These are phyloP conservation scores for Nephrocerus scutellatus DNA, from an alignment of 2,888 invertebrate genomes.

Conservation along the genomic window DNA sequence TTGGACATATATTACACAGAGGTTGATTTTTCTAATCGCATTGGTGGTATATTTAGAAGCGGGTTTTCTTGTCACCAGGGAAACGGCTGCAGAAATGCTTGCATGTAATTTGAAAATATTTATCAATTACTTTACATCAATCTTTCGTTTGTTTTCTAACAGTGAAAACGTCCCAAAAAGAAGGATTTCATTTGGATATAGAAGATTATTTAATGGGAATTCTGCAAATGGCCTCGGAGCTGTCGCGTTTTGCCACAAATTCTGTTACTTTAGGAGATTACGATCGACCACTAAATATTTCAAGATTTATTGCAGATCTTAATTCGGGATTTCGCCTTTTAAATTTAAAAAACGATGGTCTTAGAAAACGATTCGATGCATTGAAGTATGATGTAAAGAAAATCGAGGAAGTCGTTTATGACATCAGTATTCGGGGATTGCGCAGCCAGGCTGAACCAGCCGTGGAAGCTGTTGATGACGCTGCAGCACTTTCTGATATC, in stretches of 20 bases:
- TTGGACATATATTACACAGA: constrained; percentile 77
- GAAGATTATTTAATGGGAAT: constrained; percentile 87
- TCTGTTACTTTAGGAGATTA: constrained; percentile 80
- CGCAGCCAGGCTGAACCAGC: constrained; percentile 24
- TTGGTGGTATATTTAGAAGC: constrained; percentile 74
- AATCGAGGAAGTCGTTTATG: constrained; percentile 84
- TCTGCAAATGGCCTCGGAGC: constrained; percentile 72
- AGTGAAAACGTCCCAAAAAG: constrained; percentile 61
- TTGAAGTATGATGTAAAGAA: constrained; percentile 90
- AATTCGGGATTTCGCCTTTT: constrained; percentile 84
- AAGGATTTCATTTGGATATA: constrained; percentile 83
- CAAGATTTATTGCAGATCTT: constrained; percentile 77
- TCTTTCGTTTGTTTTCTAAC: constrained; percentile 30
- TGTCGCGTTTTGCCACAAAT: constrained; percentile 77
- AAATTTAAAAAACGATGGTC: constrained; percentile 82
- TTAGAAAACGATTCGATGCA: constrained; percentile 79
- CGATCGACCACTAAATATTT: constrained; percentile 70
- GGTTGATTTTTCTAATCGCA: constrained; percentile 69
- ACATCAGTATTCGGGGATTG: constrained; percentile 74
- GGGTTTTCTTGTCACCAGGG: constrained; percentile 65
- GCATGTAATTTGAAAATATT: constrained; percentile 56
- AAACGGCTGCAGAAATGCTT: constrained; percentile 68
- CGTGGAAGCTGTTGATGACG: too few species aligned
- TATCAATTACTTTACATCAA: neutral
- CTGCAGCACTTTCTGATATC: too few species aligned